Conservation (phyloP, 2,113 vertebrate genomes). For the Cryptomyrus ogoouensis region DNA sequence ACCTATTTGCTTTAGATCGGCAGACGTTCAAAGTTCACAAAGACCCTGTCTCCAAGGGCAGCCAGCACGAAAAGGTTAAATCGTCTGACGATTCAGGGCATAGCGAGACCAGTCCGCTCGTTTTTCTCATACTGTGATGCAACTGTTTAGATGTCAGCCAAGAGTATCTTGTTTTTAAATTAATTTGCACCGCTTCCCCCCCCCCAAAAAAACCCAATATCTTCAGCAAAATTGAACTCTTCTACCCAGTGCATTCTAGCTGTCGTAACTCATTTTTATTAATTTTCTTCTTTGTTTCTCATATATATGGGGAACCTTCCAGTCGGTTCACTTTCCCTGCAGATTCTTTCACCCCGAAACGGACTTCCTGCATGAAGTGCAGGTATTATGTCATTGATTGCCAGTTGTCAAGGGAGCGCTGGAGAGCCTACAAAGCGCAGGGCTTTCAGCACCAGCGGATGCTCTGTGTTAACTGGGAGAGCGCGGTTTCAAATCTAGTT, state of each 20-base stretch:
- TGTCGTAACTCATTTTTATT: not conserved
- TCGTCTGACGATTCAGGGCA: not conserved
- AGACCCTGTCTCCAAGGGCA: not conserved
- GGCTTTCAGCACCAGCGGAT: not conserved
- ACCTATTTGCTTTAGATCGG: not conserved
- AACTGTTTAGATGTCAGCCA: not conserved
- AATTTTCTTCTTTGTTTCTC: not conserved
- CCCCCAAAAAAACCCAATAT: not conserved
- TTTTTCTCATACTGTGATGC: not conserved
- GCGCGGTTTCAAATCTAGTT: constrained; percentile 3
- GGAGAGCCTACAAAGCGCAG: constrained; percentile 36
- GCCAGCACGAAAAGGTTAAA: constrained; percentile 18
- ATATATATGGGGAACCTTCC: not conserved
- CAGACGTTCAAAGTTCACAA: constrained; percentile 17
- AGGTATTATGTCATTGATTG: constrained; percentile 28
- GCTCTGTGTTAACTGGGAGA: not conserved
- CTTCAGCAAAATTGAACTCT: not conserved
- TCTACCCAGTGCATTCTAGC: not conserved
- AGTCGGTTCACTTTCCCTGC: constrained; percentile 19
- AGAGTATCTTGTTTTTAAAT: not conserved
- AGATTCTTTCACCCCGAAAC: constrained; percentile 11
- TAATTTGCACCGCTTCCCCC: not conserved
- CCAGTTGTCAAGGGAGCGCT: constrained; percentile 30
- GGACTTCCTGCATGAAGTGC: constrained; percentile 30
- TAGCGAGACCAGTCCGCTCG: not conserved